A percentile compares a stretch with the other conserved stretches of the same genome.
Conservation (phyloP, 2,113 vertebrate species). For the Gasterosteus aculeatus region DNA sequence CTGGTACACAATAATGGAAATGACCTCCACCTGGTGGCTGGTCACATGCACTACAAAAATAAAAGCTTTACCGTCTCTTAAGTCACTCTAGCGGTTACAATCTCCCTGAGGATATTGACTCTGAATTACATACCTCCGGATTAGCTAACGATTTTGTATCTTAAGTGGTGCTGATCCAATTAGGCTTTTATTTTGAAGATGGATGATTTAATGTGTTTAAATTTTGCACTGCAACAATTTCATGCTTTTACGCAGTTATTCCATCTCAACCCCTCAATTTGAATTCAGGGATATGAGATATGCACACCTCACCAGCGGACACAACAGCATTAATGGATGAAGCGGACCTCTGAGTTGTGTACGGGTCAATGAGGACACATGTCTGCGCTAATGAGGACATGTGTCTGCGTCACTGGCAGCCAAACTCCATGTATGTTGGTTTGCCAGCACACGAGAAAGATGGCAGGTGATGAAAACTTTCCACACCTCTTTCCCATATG, state of each 20-base stretch:
- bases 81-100: not conserved
- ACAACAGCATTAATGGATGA: conserved; percentile 41
- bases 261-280: not conserved
- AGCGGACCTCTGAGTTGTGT: not conserved
- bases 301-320: not conserved
- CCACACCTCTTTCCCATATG: conserved; percentile 34
- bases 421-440: conserved; percentile 22
- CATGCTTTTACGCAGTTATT: conserved; percentile 11
- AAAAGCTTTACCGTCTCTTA: not conserved
- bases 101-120: not conserved
- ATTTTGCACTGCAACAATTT: conserved; percentile 14
- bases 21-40: conserved; percentile 56
- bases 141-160: not conserved
- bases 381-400: not conserved
- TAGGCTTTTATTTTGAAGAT: not conserved
- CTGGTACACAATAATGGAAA: not conserved
- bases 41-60: conserved; percentile 46
- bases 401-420: conserved; percentile 29
- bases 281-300: conserved; percentile 18
- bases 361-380: not conserved
- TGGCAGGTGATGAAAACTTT: not conserved
- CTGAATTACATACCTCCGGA: not conserved
- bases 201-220: not conserved
- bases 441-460: conserved; percentile 21
- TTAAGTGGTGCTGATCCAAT: not conserved